A percentile compares a stretch with the other conserved stretches of the same genome.
Conservation (phyloP, 2,113 vertebrate species). For the Thunnus maccoyii region DNA sequence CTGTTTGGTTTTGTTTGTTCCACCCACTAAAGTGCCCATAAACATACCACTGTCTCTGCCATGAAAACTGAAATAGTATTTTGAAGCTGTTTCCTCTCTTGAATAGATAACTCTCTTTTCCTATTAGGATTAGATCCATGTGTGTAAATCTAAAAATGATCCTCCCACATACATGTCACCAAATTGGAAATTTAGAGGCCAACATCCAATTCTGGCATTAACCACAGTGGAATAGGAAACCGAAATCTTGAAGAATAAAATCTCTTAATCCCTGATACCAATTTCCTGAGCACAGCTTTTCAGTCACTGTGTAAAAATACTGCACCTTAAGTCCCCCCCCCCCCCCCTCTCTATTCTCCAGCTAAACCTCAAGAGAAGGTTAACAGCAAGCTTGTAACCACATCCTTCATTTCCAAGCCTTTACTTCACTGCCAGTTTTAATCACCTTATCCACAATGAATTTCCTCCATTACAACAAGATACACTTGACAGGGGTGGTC, state of each 20-base stretch:
- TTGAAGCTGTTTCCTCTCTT: conserved; percentile 17
- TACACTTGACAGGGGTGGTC: conserved; percentile 33
- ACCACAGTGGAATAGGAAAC: conserved; percentile 19
- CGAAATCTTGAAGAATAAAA: conserved; percentile 6
- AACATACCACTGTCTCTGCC: neutral
- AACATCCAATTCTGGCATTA: conserved; percentile 13
- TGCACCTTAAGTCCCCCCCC: neutral
- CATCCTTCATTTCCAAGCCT: conserved; percentile 22
- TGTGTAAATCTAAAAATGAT: conserved; percentile 32
- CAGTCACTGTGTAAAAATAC: conserved; percentile 2
- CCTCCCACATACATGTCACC: conserved; percentile 32
- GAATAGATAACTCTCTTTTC: conserved; percentile 13
- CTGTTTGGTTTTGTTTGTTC: conserved; percentile 2
- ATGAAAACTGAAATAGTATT: conserved; percentile 20
- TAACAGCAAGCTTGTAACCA: conserved; percentile 21
- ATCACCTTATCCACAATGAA: conserved; percentile 32
- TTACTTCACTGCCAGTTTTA: conserved; percentile 24
- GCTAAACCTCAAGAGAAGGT: conserved; percentile 6
- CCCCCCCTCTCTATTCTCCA: neutral
- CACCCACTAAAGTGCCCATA: neutral
- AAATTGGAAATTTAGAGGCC: conserved; percentile 22
- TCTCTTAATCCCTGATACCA: conserved; percentile 45
- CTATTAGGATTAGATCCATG: conserved; percentile 41
- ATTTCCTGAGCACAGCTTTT: conserved; percentile 1
- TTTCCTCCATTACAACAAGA: conserved; percentile 23